These are phyloP conservation scores for Ciconia boyciana DNA, from an alignment of 2,113 vertebrate genomes.

Conservation along the genomic window DNA sequence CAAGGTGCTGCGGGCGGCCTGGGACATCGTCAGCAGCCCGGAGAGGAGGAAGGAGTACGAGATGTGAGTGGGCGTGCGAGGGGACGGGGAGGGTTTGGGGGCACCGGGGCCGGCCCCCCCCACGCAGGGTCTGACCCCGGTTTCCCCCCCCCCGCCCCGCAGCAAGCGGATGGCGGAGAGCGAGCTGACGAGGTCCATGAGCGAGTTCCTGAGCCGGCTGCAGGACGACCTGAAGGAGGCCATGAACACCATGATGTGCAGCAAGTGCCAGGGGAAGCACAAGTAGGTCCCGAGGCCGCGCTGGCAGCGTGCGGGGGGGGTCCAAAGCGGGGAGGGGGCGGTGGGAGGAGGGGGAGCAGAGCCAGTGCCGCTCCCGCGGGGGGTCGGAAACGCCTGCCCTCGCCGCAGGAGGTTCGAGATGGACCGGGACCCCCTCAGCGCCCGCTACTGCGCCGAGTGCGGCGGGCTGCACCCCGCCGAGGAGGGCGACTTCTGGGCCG, in stretches of 20 bases:
- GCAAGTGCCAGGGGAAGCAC: conserved; percentile 93
- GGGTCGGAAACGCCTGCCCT: fast-evolving
- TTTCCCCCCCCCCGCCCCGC: neutral
- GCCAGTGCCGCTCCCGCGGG: neutral
- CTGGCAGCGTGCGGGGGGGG: fast-evolving
- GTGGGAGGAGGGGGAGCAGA: too few species aligned
- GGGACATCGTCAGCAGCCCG: conserved; percentile 94
- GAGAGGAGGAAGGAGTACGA: conserved; percentile 88
- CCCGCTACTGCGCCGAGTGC: conserved; percentile 89
- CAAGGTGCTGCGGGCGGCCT: conserved; percentile 92
- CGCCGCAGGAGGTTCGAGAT: conserved; percentile 88
- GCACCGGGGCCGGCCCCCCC: neutral
- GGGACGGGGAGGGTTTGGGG: neutral
- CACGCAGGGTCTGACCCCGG: fast-evolving
- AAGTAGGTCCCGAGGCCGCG: conserved; percentile 60
- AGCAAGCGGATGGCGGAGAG: conserved; percentile 90
- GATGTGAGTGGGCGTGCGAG: conserved; percentile 76
- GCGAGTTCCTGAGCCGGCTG: conserved; percentile 89
- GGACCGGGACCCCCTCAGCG: conserved; percentile 83
- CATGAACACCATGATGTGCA: conserved; percentile 98
- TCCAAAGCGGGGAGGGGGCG: too few species aligned
- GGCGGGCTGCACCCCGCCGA: conserved; percentile 85
- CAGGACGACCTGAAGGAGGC: conserved; percentile 94
- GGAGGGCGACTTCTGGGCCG: conserved; percentile 95
- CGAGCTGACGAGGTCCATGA: conserved; percentile 89